Base-by-base conservation (phyloP, 2,888 invertebrate genomes). In the Trilocha varians region DNA sequence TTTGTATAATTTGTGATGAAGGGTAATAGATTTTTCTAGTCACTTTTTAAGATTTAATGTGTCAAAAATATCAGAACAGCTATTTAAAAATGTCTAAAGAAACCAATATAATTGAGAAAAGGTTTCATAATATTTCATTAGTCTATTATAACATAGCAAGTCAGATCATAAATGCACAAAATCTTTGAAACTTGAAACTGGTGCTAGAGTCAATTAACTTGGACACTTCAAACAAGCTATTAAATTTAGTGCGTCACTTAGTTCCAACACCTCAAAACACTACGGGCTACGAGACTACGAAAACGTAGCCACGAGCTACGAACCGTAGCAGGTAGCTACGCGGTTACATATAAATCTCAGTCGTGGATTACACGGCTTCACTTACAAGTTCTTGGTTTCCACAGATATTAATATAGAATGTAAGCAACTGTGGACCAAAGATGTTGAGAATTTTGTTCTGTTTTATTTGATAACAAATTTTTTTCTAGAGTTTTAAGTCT, bases 311-410 rank as follows among this genome's bases (percentile, higher is more conserved):
- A 60, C 53, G 44, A 49, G 57, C 58, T 59, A 61, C 60, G 53
- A 50, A 49, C 52, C 65, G 65, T 71, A 72, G 69, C 72, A 70
- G 73, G 72, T 73, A 65, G 68, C 70, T 70, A 69, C 72, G 62
- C 63, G 65, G 59, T 64, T 59, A 65, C 63, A 64, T 70, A 78
- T 74, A 78, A 77, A 78, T 78, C 77, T 75, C 62, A 57, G 57
- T 59, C 45, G 57, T 59, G 73, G 76, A 78, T 79, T 78, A 78
- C 63, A 62, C 49, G 64, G 66, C 71, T 74, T 65, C 65, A 60
- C 69, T 75, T 65, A 71, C 71, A 72, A 73, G 71, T 75, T 72
- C 71, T 70, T 70, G 64, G 63, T 68, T 63, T 64, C 62, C 69
- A 59, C 57, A 65, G 69, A 66, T 70, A 69, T 73, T 73, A 70